Percentiles rank a stretch among this genome's conserved stretches.
Conservation (phyloP, 1,140 invertebrate species). For the silkworm (Bombyx mori) region ASM3026992v2 NC_085122.1:7647501-7648000, state of each 20-base stretch:
- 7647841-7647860: too few species aligned
- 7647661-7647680: constrained; percentile 40
- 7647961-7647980: constrained; percentile 13
- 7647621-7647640: constrained; percentile 24
- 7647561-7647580: constrained; percentile 23
- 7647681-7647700: constrained; percentile 28
- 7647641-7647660: constrained; percentile 34
- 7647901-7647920: too few species aligned
- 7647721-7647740: not conserved
- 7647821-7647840: too few species aligned
- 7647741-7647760: too few species aligned
- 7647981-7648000: constrained; percentile 13
- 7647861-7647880: too few species aligned
- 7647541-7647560: constrained; percentile 18
- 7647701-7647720: constrained; percentile 19
- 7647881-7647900: too few species aligned
- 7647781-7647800: too few species aligned
- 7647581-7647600: constrained; percentile 20
- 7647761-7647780: too few species aligned
- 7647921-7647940: too few species aligned
- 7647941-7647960: constrained; percentile 14
- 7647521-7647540: constrained; percentile 24
- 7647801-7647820: too few species aligned
- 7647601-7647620: constrained; percentile 34
- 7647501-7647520: constrained; percentile 25